Evolutionary conservation across 2,113 vertebrate species (phyloP).

Genomic region (sheep (Ovis aries)): DNA sequence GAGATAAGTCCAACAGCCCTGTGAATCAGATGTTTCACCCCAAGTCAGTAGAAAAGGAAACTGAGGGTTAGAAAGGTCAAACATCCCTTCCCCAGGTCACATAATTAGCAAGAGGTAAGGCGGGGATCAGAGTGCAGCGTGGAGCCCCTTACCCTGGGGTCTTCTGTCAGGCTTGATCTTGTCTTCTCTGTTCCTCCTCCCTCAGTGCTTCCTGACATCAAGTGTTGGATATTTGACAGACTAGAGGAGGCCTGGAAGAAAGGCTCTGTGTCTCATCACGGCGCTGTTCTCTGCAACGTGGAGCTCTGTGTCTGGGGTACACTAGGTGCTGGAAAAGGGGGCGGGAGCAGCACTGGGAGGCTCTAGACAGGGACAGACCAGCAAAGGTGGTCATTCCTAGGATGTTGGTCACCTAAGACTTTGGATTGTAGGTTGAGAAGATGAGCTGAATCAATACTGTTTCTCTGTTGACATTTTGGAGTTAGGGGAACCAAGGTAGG

Average conservation of each 20-base stretch:
- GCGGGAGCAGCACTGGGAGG: not conserved
- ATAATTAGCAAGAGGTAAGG: not conserved
- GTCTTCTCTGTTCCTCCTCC: not conserved
- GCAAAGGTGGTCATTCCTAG: not conserved
- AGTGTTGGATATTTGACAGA: not conserved
- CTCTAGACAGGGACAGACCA: not conserved
- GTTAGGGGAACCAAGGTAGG: not conserved
- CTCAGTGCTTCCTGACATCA: not conserved
- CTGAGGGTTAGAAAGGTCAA: not conserved
- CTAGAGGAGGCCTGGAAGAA: not conserved
- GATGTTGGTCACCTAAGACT: not conserved
- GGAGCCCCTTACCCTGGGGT: not conserved
- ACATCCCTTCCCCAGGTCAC: not conserved
- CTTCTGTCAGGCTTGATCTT: not conserved
- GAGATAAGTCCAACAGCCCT: not conserved
- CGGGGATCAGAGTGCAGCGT: not conserved
- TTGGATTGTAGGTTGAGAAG: not conserved
- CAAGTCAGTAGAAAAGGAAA: not conserved
- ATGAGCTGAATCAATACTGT: not conserved
- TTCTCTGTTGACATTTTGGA: not conserved
- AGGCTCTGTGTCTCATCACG: fast-evolving
- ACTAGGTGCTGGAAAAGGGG: not conserved
- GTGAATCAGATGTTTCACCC: not conserved
- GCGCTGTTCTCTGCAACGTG: fast-evolving
- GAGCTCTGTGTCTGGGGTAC: not conserved